Conservation (phyloP, 2,888 invertebrate genomes). For the Hypselothyrea guttata region DNA sequence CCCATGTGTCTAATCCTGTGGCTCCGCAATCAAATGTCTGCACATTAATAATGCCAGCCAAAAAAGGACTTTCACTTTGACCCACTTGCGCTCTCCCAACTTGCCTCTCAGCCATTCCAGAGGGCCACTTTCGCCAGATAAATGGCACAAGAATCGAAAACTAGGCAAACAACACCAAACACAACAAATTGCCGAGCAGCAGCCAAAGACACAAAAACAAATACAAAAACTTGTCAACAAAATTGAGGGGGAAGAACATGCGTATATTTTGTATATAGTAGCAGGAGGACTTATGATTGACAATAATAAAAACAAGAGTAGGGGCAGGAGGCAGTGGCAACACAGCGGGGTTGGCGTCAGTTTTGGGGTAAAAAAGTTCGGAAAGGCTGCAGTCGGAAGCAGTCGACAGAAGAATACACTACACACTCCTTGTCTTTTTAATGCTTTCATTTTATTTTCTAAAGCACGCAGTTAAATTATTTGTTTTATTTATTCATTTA, state of each 20-base stretch:
- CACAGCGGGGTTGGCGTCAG: slow-evolving; percentile 53
- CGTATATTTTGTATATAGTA: too few relatives aligned
- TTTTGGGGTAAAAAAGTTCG: too few relatives aligned
- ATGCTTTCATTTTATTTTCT: too few relatives aligned
- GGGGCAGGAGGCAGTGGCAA: background rate
- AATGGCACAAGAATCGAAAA: slow-evolving; percentile 57
- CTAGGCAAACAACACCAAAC: slow-evolving; percentile 44
- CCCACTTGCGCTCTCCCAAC: background rate
- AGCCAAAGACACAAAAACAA: slow-evolving; percentile 23
- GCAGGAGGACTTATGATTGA: slow-evolving; percentile 63
- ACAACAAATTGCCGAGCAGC: slow-evolving; percentile 54
- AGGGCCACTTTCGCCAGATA: slow-evolving; percentile 54
- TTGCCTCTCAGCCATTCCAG: slow-evolving; percentile 11
- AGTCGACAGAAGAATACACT: too few relatives aligned
- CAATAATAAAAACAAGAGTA: slow-evolving; percentile 30
- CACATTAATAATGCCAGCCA: slow-evolving; percentile 65
- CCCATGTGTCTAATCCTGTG: slow-evolving; percentile 41
- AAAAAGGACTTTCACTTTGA: slow-evolving; percentile 24
- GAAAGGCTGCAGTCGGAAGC: too few relatives aligned
- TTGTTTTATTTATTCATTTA: too few relatives aligned
- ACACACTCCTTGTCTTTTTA: too few relatives aligned
- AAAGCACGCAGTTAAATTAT: too few relatives aligned
- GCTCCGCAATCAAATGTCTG: slow-evolving; percentile 46
- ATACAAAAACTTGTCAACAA: too few relatives aligned
- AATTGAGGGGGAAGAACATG: slow-evolving; percentile 7